phyloP scores from a whole-genome alignment of 2,797 vertebrate genomes.

The Fistularia tabacaria region DNA sequence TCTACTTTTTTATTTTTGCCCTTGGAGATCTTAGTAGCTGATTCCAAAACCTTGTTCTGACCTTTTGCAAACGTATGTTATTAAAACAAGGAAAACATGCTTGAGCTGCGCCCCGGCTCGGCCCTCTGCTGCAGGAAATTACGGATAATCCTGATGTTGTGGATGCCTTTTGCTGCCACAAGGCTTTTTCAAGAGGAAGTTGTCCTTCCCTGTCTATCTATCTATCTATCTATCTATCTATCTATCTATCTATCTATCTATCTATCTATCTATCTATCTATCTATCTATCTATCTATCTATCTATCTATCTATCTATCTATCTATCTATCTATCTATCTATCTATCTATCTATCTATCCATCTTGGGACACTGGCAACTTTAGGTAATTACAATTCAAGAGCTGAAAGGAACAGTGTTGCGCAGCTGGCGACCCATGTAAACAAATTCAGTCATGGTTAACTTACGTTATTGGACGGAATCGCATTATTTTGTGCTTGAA shows the following conservation, averaged over 20 bases:
- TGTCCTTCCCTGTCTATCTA: conserved; percentile 46
- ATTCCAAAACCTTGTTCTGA: conserved; percentile 45
- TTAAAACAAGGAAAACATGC: conserved; percentile 54
- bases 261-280: conserved; percentile 25
- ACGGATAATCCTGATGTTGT: conserved; percentile 62
- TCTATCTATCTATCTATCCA: not conserved
- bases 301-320: conserved; percentile 2
- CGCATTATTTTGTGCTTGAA: conserved; percentile 5
- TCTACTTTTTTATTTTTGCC: not conserved
- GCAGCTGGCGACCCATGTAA: conserved; percentile 1
- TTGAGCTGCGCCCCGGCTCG: conserved; percentile 33
- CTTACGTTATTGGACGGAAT: conserved; percentile 6
- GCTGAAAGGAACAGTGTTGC: conserved; percentile 2
- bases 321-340: not conserved
- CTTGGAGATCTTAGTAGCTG: conserved; percentile 7
- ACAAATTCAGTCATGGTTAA: conserved; percentile 2
- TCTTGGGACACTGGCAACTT: not conserved
- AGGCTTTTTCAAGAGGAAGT: conserved; percentile 62
- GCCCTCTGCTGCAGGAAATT: conserved; percentile 66
- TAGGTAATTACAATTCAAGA: not conserved
- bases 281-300: not conserved
- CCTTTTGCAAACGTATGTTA: conserved; percentile 42
- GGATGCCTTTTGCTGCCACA: conserved; percentile 57
- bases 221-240: conserved; percentile 38
- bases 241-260: conserved; percentile 28